Conservation (phyloP, 2,113 vertebrate species). For the Actenoides hombroni region DNA sequence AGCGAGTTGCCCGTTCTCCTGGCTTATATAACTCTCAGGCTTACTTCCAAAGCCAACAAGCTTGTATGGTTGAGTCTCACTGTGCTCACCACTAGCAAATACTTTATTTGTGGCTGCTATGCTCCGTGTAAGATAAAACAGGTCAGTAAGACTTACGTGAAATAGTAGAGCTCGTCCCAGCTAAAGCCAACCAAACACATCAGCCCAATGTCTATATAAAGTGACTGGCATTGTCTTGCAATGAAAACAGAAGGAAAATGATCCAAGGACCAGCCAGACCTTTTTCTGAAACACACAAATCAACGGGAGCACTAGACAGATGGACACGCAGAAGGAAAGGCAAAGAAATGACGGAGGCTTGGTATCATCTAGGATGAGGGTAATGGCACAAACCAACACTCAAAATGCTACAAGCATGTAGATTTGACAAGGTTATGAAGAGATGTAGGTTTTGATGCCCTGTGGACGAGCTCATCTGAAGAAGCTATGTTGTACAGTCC, state of each 20-base stretch:
- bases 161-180: neutral
- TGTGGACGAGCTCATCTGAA: neutral
- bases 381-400: neutral
- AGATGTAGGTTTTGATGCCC: neutral
- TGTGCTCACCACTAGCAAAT: neutral
- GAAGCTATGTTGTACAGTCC: neutral
- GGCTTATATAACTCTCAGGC: neutral
- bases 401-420: neutral
- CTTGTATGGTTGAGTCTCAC: neutral
- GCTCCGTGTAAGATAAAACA: neutral
- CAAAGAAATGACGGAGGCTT: neutral
- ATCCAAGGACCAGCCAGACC: neutral
- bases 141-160: neutral
- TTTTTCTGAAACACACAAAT: neutral
- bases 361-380: neutral
- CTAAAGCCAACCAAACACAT: neutral
- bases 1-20: neutral
- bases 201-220: neutral
- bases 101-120: neutral
- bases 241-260: neutral
- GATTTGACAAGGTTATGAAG: neutral
- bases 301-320: neutral
- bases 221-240: fast-evolving
- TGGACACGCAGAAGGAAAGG: neutral
- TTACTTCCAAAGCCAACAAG: neutral